Conservation (phyloP, 2,888 invertebrate species). For the Mythimna loreyi region DNA sequence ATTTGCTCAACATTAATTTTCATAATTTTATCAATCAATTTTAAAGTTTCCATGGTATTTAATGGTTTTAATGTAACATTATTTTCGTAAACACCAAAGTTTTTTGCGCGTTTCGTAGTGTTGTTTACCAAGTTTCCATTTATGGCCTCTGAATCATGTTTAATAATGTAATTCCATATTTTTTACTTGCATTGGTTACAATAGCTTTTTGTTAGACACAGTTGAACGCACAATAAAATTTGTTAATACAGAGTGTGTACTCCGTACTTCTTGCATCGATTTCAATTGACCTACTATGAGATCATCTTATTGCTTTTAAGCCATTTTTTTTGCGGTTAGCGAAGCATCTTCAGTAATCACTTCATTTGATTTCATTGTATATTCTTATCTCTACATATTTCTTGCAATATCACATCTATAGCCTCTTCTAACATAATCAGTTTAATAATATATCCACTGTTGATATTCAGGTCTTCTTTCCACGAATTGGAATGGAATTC, state of each 20-base stretch:
- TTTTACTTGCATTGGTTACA: conserved; percentile 40
- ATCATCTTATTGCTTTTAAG: neutral
- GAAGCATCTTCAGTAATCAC: neutral
- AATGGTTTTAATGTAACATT: conserved; percentile 22
- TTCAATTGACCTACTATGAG: neutral
- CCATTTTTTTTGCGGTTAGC: neutral
- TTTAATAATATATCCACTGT: too few relatives aligned
- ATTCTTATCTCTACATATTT: too few relatives aligned
- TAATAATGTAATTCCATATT: conserved; percentile 25
- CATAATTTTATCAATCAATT: neutral
- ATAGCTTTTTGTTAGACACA: conserved; percentile 17
- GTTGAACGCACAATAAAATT: conserved; percentile 28
- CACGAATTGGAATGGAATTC: too few relatives aligned
- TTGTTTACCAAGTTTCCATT: conserved; percentile 36
- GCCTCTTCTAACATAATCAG: too few relatives aligned
- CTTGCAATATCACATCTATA: neutral
- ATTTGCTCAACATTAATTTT: neutral
- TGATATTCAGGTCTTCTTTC: too few relatives aligned
- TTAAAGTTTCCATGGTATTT: neutral
- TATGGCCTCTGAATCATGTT: conserved; percentile 17
- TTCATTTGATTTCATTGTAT: too few relatives aligned
- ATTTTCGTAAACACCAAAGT: conserved; percentile 28
- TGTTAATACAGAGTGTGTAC: conserved; percentile 6
- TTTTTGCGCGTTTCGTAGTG: conserved; percentile 33
- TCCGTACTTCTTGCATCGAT: neutral